These are phyloP conservation scores for Serranus cabrilla DNA, from an alignment of 2,797 vertebrate species.

Conservation along the genomic window DNA sequence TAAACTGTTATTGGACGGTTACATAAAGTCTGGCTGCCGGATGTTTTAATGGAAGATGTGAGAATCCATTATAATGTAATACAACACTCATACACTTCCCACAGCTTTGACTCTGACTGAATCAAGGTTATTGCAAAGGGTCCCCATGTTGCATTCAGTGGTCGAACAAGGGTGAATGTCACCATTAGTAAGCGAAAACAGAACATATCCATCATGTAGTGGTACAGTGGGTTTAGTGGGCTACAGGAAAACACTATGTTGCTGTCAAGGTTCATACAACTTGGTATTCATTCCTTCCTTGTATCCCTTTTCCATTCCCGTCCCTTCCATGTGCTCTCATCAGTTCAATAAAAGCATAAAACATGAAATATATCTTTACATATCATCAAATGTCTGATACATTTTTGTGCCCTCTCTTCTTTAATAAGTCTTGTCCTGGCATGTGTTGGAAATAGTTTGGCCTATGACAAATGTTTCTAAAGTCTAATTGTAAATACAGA, in stretches of 20 bases:
- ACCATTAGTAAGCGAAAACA: background rate
- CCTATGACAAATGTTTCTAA: too few species aligned
- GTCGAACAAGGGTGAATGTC: background rate
- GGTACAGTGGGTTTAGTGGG: background rate
- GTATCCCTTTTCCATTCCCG: background rate
- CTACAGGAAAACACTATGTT: background rate
- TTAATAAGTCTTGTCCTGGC: background rate
- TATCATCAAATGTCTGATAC: background rate
- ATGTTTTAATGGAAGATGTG: background rate
- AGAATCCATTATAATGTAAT: background rate
- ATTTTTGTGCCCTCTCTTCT: background rate
- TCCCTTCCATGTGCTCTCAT: background rate
- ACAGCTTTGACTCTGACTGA: constrained; percentile 10
- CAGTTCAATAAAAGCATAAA: background rate
- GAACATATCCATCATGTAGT: background rate
- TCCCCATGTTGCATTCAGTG: background rate
- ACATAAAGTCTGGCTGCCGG: constrained; percentile 6
- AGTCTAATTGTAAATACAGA: too few species aligned
- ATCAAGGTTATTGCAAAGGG: constrained; percentile 29
- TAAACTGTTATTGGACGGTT: background rate
- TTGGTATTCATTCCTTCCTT: background rate
- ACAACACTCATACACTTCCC: constrained; percentile 2
- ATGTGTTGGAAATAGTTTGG: too few species aligned
- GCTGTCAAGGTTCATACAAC: background rate
- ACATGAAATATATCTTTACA: background rate